A percentile compares a stretch with the other conserved stretches of the same genome.
Conservation (phyloP, 2,113 vertebrate genomes). For the Callipepla californica region DNA sequence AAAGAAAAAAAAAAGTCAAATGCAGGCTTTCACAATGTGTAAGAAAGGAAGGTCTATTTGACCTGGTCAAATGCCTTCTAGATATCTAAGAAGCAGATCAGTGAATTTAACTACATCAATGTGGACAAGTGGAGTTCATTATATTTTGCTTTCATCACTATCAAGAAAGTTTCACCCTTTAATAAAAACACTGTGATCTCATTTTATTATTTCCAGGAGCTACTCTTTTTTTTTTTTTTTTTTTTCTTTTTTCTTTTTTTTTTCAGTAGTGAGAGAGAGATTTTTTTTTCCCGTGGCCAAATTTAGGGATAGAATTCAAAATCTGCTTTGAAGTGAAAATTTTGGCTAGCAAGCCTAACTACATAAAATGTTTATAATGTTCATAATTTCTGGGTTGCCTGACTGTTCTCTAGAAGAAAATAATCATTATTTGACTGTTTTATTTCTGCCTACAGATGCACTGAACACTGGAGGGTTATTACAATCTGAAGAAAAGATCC, state of each 20-base stretch:
- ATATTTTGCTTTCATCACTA: conserved; percentile 52
- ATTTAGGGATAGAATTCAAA: conserved; percentile 23
- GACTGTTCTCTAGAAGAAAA: not conserved
- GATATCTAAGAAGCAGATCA: conserved; percentile 28
- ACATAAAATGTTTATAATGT: not conserved
- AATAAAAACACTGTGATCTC: conserved; percentile 36
- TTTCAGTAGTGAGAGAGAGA: not conserved
- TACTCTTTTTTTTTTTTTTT: not conserved
- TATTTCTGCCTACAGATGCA: not conserved
- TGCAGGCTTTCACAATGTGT: not conserved
- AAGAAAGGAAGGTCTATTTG: not conserved
- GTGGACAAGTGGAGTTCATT: conserved; percentile 48
- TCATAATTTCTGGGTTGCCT: not conserved
- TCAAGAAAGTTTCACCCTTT: conserved; percentile 24
- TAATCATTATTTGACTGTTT: not conserved
- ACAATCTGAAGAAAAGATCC: not conserved
- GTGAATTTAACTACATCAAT: not conserved
- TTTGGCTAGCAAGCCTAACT: not conserved
- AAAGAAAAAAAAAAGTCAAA: not conserved
- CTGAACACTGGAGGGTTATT: not conserved
- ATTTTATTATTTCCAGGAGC: conserved; percentile 64
- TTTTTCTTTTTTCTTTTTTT: conserved; percentile 5
- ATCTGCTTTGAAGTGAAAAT: conserved; percentile 32
- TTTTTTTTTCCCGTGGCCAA: not conserved
- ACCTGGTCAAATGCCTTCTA: not conserved